Conservation (phyloP, 2,113 vertebrate species). For the Toxostoma redivivum region DNA sequence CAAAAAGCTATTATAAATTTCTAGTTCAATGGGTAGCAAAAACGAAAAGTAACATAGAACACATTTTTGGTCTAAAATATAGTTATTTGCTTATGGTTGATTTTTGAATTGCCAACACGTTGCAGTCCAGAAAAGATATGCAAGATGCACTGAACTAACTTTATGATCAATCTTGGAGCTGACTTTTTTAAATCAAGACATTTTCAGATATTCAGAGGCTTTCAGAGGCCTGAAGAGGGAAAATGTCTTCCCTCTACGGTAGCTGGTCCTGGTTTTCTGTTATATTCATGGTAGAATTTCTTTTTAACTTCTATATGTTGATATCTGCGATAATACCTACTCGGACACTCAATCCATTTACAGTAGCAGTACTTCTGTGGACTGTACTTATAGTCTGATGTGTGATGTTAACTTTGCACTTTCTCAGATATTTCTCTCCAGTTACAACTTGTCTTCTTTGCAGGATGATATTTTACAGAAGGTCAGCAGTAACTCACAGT, state of each 20-base stretch:
- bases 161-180: background rate
- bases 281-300: background rate
- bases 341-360: background rate
- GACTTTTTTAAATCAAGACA: background rate
- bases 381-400: background rate
- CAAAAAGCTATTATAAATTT: background rate
- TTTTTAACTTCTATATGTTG: background rate
- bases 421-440: background rate
- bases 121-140: background rate
- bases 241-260: background rate
- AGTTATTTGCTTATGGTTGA: background rate
- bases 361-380: background rate
- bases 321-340: background rate
- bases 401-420: background rate
- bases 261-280: background rate
- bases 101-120: background rate
- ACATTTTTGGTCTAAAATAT: background rate
- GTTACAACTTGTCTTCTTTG: background rate
- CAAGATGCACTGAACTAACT: background rate
- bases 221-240: background rate
- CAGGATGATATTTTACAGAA: background rate
- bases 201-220: fast-evolving
- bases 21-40: background rate
- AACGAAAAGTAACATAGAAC: background rate
- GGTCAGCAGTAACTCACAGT: background rate